A percentile compares a stretch with the other conserved stretches of the same genome.
These are phyloP conservation scores for Sebastes baramenuke DNA, from an alignment of 2,797 vertebrate species.

Conservation along the genomic window DNA sequence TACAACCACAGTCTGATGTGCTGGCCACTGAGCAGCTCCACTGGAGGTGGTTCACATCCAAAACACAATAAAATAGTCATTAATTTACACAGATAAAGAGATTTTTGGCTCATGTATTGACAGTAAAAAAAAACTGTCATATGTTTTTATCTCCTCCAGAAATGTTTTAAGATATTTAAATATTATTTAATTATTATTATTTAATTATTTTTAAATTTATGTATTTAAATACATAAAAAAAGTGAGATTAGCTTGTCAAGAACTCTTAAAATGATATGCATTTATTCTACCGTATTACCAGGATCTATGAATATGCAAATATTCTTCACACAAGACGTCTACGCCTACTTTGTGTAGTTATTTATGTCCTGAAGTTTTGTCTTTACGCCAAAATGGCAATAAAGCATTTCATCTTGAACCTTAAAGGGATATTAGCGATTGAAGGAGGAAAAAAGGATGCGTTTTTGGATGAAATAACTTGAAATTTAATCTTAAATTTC, in stretches of 20 bases:
- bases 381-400: neutral
- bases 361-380: neutral
- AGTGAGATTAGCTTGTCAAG: accelerated
- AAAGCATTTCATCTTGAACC: accelerated
- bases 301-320: no score
- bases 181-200: no score
- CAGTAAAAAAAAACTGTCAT: neutral
- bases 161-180: neutral
- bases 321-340: neutral
- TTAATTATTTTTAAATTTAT: no score
- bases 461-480: neutral
- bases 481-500: neutral
- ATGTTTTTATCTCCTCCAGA: neutral
- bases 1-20: no score
- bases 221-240: neutral
- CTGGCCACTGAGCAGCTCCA: no score
- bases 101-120: neutral
- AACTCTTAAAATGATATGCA: no score
- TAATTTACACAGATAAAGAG: neutral
- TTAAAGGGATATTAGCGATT: neutral
- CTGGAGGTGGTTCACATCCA: no score
- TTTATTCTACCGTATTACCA: accelerated
- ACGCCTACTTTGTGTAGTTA: neutral
- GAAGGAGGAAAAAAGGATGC: neutral
- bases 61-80: neutral